A percentile compares a stretch with the other conserved stretches of the same genome.
Conservation (phyloP, 2,113 vertebrate genomes). For the Saimiri boliviensis region DNA sequence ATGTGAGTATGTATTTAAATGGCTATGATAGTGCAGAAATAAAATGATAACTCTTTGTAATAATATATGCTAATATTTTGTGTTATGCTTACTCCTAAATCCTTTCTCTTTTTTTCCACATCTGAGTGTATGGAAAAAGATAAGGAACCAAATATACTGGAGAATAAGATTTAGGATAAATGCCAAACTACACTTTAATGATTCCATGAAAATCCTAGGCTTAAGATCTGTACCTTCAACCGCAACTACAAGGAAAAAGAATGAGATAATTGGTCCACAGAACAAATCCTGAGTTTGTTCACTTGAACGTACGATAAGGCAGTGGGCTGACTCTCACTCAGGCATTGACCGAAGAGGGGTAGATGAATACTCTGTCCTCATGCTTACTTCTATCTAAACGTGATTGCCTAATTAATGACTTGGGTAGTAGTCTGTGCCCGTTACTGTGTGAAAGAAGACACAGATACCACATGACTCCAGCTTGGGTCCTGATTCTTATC, state of each 20-base stretch:
- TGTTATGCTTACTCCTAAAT: fast-evolving
- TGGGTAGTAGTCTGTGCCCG: neutral
- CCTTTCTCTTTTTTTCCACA: neutral
- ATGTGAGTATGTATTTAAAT: neutral
- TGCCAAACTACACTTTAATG: neutral
- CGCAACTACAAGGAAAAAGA: neutral
- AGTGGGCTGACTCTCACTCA: neutral
- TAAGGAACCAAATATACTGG: neutral
- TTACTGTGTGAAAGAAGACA: neutral
- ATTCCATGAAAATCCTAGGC: neutral
- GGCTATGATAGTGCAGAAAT: neutral
- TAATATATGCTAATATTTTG: neutral
- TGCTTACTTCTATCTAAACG: neutral
- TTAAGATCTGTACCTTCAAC: fast-evolving
- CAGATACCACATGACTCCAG: neutral
- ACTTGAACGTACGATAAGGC: neutral
- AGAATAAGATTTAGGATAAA: neutral
- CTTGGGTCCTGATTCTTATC: neutral
- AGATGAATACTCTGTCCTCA: neutral
- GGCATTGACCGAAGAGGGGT: neutral
- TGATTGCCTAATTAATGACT: neutral
- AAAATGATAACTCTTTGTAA: neutral
- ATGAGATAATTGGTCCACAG: neutral
- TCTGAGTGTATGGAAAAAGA: neutral
- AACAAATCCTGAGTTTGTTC: neutral